These are phyloP conservation scores for Glossosoma conforme DNA, from an alignment of 1,140 invertebrate species.

Conservation along the genomic window DNA sequence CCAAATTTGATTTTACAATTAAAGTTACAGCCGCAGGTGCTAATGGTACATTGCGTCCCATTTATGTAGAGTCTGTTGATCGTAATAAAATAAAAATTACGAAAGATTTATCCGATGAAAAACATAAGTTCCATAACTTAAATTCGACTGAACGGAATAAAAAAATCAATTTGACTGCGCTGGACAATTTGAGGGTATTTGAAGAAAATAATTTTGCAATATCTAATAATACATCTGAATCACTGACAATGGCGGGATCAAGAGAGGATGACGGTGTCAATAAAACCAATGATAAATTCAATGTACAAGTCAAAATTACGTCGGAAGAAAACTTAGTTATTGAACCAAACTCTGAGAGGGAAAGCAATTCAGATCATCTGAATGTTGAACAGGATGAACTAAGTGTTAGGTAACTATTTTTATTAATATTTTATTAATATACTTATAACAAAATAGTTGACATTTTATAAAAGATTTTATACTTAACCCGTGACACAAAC, in stretches of 20 bases:
- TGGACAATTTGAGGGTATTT: not conserved
- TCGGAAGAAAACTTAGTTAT: constrained; percentile 44
- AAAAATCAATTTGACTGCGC: not conserved
- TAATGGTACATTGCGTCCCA: constrained; percentile 27
- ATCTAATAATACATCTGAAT: not conserved
- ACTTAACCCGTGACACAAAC: too few species aligned
- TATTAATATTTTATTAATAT: too few species aligned
- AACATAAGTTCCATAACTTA: constrained; percentile 1
- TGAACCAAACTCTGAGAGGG: constrained; percentile 37
- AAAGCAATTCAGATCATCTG: constrained; percentile 45
- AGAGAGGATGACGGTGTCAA: constrained; percentile 40
- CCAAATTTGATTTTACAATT: constrained; percentile 49
- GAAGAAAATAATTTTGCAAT: constrained; percentile 31
- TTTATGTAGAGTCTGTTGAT: constrained; percentile 16
- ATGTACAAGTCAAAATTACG: constrained; percentile 47
- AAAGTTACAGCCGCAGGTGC: constrained; percentile 44
- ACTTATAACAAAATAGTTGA: too few species aligned
- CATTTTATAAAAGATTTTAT: too few species aligned
- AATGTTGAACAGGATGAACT: constrained; percentile 55
- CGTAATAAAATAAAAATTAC: not conserved
- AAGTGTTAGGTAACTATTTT: constrained; percentile 47
- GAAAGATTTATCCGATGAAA: too few species aligned
- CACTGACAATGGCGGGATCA: constrained; percentile 46
- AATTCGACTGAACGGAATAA: not conserved
- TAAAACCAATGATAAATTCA: constrained; percentile 43